Conservation (phyloP, 2,888 invertebrate genomes). For the Pachliopta kotzebuea region DNA sequence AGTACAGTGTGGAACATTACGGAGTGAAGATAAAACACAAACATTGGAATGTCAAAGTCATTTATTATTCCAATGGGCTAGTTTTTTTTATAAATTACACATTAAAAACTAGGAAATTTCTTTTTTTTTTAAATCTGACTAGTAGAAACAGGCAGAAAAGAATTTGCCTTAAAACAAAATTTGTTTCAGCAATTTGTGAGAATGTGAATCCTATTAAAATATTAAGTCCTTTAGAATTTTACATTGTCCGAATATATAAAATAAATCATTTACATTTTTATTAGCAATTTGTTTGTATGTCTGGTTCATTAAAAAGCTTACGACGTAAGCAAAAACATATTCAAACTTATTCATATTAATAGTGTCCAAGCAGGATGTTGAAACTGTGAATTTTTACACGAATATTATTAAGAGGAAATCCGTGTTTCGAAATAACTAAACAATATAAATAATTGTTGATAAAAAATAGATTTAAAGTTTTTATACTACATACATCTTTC, state of each 20-base stretch:
- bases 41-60: background rate
- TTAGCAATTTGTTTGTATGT: background rate
- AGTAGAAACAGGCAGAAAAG: too few species aligned
- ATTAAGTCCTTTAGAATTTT: too few species aligned
- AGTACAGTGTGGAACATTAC: background rate
- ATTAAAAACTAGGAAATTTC: too few species aligned
- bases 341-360: background rate
- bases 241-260: too few species aligned
- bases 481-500: too few species aligned
- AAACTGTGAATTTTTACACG: background rate
- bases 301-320: background rate
- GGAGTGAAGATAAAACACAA: conserved; percentile 6
- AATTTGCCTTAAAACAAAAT: too few species aligned
- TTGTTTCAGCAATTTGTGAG: too few species aligned
- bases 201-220: too few species aligned
- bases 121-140: too few species aligned
- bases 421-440: background rate
- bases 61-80: background rate
- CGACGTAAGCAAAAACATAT: background rate
- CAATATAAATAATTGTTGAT: too few species aligned
- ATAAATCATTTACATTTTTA: background rate
- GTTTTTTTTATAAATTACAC: too few species aligned
- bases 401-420: background rate
- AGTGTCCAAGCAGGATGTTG: background rate
- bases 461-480: too few species aligned